Base-by-base conservation (phyloP, 2,797 vertebrate genomes). In the Muscicapa comitata region DNA sequence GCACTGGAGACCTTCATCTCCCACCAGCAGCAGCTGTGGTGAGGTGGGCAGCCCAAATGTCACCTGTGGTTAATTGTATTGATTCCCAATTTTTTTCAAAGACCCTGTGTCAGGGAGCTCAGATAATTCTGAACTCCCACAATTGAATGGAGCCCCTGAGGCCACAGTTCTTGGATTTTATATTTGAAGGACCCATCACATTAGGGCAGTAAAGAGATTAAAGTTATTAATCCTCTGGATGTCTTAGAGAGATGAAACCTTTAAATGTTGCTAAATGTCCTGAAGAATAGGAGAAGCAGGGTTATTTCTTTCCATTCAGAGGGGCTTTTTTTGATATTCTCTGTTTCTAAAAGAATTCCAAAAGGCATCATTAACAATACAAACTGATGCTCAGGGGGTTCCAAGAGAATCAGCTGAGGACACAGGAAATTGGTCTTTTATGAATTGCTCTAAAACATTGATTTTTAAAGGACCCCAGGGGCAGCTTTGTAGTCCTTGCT, bases 261-360 rank as follows among this genome's bases (percentile, higher is more conserved):
- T 63, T 81, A 59, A 81, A 55, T 54, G 40, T 55, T 87, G 57
- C 33, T 79, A 65, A 76, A 65, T 38, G 38, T 37, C 28, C 43
- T 33, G 51, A 58, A 79, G 77, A 87, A 48, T 7, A 68, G 66
- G 50, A 88, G 73, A 88, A 88, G 47, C 55, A 66, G 54, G 31
- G 58, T 58, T 51, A 6, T 80, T 74, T 83, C 42, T 40, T 73
- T 29, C 42, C 1, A 0, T 75, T 84, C 79, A 37, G 19, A 74
- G 54, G 33, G 25, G 4, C 7, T 13, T 45, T 71, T 83, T 87
- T 66, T 48, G 2, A 7, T 81, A 37, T 17, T 68, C 47, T 81
- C 58, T 90, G 26, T 17, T 91, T 42, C 82, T 59, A 75, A 91
- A 81, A 51, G 28, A 77, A 81, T 77, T 84, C 80, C 54, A 73